phyloP scores from a whole-genome alignment of 30 jellyfish, hydroid and myxozoan species.

The Clytia hemisphaerica region DNA sequence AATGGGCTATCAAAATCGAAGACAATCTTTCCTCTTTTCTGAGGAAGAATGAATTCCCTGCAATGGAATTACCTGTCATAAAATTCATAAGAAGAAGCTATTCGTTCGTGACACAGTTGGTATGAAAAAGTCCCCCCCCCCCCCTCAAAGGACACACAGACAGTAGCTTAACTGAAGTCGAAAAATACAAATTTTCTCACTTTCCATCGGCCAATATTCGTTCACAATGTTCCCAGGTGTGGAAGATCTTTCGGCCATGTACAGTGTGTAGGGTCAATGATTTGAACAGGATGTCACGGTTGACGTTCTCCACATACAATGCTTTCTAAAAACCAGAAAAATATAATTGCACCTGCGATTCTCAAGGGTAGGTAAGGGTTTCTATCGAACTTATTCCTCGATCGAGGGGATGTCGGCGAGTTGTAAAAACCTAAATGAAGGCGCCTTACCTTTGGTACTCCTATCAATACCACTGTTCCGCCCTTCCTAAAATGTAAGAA shows the following conservation, averaged over 20 bases:
- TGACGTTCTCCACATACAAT: slow-evolving; percentile 39
- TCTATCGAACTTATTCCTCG: not conserved
- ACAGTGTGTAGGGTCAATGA: slow-evolving; percentile 33
- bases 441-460: slow-evolving; percentile 44
- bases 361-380: not conserved
- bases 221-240: slow-evolving; percentile 47
- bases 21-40: not conserved
- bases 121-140: too few species aligned
- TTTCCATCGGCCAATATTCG: slow-evolving; percentile 17
- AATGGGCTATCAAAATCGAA: too few species aligned
- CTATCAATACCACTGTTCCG: slow-evolving; percentile 40
- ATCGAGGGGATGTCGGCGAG: too few species aligned
- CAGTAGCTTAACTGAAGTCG: too few species aligned
- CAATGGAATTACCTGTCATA: not conserved
- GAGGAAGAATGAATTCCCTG: not conserved
- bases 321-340: slow-evolving; percentile 7
- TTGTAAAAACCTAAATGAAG: not conserved
- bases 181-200: slow-evolving; percentile 3
- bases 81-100: too few species aligned
- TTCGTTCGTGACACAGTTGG: too few species aligned
- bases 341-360: not conserved
- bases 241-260: slow-evolving; percentile 46
- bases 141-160: too few species aligned
- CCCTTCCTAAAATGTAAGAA: slow-evolving; percentile 28
- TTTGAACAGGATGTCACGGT: slow-evolving; percentile 30